Conservation (phyloP, 2,888 invertebrate species). For the Tridacna gigas region DNA sequence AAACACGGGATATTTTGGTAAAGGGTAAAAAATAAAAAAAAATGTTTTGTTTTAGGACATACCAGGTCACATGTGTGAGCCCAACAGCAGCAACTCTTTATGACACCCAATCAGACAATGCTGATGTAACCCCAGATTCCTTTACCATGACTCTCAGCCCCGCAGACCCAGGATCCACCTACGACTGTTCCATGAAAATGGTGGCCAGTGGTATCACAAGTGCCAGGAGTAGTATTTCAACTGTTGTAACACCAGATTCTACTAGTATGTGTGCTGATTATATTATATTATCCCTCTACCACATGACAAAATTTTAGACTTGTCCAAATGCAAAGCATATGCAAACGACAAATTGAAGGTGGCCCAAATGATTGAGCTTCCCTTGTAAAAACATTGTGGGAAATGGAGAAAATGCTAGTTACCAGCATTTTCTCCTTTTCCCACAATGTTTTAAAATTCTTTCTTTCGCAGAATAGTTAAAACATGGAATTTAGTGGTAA, state of each 20-base stretch:
- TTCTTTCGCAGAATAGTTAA: no score
- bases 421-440: no score
- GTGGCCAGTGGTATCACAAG: conserved; percentile 54
- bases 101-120: conserved; percentile 33
- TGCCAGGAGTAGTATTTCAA: conserved; percentile 65
- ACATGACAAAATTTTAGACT: no score
- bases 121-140: conserved; percentile 26
- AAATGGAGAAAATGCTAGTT: not conserved
- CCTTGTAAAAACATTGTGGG: not conserved
- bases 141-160: conserved; percentile 51
- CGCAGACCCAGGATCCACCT: conserved; percentile 68
- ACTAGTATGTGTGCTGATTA: conserved; percentile 33
- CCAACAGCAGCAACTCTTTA: conserved; percentile 49
- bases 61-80: conserved; percentile 55
- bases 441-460: not conserved
- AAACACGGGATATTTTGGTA: not conserved
- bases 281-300: not conserved
- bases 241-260: conserved; percentile 65
- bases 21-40: not conserved
- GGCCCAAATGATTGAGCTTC: not conserved
- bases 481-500: no score
- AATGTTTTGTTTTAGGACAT: conserved; percentile 31
- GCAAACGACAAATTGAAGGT: not conserved
- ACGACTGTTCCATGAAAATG: conserved; percentile 67
- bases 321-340: not conserved